Conservation (phyloP, 2,888 invertebrate genomes). For the Fabriciana adippe region DNA sequence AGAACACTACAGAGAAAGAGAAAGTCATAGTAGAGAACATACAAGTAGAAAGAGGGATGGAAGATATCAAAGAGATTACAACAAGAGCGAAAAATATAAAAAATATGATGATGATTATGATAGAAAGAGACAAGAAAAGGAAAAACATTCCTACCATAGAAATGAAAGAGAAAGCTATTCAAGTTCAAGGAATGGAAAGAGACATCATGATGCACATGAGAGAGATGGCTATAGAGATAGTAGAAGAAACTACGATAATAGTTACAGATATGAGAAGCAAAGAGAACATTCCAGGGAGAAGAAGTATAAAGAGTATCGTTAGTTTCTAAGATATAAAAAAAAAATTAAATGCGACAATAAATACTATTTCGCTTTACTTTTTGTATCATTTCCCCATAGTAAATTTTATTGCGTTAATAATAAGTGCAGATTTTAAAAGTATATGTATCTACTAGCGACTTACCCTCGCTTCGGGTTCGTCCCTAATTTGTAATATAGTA, state of each 20-base stretch:
- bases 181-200: slow-evolving; percentile 23
- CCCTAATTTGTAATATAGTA: too few species aligned
- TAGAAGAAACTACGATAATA: slow-evolving; percentile 14
- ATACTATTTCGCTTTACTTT: too few species aligned
- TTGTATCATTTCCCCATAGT: too few species aligned
- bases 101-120: slow-evolving; percentile 21
- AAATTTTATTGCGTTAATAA: too few species aligned
- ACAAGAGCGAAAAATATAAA: slow-evolving; percentile 10
- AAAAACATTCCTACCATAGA: not conserved
- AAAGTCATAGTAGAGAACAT: not conserved
- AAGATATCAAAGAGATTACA: slow-evolving; percentile 7
- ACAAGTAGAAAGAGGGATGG: not conserved
- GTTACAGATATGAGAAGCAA: slow-evolving; percentile 11
- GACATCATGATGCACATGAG: slow-evolving; percentile 5
- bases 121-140: slow-evolving; percentile 19
- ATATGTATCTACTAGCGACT: too few species aligned
- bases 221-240: slow-evolving; percentile 2
- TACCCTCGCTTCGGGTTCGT: too few species aligned
- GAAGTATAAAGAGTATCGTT: too few species aligned
- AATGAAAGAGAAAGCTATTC: slow-evolving; percentile 15
- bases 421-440: too few species aligned
- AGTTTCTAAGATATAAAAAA: too few species aligned
- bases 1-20: not conserved
- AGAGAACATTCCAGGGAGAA: not conserved
- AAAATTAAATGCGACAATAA: too few species aligned